Evolutionary conservation across 2,113 vertebrate genomes (phyloP).

Genomic region (Hippocampus abdominalis): DNA sequence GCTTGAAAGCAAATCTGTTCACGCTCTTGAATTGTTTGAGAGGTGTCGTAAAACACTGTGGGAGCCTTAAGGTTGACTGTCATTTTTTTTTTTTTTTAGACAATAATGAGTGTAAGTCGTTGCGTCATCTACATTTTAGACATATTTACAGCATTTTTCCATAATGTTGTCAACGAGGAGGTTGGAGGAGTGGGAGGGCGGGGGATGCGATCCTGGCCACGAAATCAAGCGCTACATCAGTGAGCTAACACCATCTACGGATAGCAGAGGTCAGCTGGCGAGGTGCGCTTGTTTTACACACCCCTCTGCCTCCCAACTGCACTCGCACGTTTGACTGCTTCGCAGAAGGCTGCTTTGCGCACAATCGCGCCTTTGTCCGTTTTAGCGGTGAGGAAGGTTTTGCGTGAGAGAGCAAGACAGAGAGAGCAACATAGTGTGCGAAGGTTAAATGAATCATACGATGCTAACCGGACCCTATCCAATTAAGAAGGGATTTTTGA

Average conservation of each 20-base stretch:
- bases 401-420: conserved; percentile 24
- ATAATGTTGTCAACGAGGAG: conserved; percentile 48
- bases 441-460: conserved; percentile 72
- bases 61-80: background rate
- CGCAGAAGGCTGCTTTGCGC: conserved; percentile 53
- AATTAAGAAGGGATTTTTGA: conserved; percentile 70
- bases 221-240: conserved; percentile 71
- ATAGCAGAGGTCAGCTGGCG: conserved; percentile 65
- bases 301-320: conserved; percentile 15
- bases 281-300: conserved; percentile 60
- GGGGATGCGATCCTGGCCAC: conserved; percentile 58
- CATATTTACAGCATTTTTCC: conserved; percentile 41
- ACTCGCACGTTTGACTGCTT: conserved; percentile 45
- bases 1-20: background rate
- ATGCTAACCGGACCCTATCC: conserved; percentile 69
- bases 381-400: conserved; percentile 34
- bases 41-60: background rate
- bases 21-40: background rate
- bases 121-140: no score
- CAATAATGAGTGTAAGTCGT: background rate
- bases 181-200: conserved; percentile 24
- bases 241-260: conserved; percentile 48
- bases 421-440: conserved; percentile 30
- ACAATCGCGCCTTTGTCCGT: conserved; percentile 70
- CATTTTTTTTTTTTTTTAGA: background rate